phyloP scores from a whole-genome alignment of 2,888 invertebrate genomes.

The Dryobota labecula region DNA sequence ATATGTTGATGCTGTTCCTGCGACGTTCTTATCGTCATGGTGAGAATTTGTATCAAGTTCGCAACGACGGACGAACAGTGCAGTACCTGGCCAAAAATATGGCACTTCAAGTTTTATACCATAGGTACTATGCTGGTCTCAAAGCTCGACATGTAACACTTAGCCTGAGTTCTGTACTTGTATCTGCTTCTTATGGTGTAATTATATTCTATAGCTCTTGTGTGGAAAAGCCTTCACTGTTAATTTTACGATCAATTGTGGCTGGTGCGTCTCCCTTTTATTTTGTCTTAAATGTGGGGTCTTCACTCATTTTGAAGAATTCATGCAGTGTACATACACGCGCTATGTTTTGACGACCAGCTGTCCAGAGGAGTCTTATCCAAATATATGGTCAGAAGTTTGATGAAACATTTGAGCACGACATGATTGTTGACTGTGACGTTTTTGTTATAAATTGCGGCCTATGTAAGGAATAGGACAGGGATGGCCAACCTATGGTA shows the following conservation, averaged over 20 bases:
- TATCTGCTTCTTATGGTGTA: neutral
- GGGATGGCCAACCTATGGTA: constrained; percentile 5
- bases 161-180: neutral
- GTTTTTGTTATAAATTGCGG: neutral
- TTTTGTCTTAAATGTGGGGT: constrained; percentile 73
- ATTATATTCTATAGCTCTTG: neutral
- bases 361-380: constrained; percentile 17
- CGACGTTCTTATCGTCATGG: neutral
- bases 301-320: constrained; percentile 84
- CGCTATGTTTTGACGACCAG: constrained; percentile 28
- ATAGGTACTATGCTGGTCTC: neutral
- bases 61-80: neutral
- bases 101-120: too few species aligned
- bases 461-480: constrained; percentile 1
- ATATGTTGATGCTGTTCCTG: neutral
- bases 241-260: constrained; percentile 69
- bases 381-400: neutral
- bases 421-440: neutral
- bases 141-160: neutral
- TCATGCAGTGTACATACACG: constrained; percentile 24
- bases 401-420: neutral
- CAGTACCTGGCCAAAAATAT: neutral
- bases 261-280: constrained; percentile 75
- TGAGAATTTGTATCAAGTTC: neutral
- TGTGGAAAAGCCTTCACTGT: constrained; percentile 25